phyloP scores from a whole-genome alignment of 1,140 invertebrate genomes.

The Megalopta genalis region DNA sequence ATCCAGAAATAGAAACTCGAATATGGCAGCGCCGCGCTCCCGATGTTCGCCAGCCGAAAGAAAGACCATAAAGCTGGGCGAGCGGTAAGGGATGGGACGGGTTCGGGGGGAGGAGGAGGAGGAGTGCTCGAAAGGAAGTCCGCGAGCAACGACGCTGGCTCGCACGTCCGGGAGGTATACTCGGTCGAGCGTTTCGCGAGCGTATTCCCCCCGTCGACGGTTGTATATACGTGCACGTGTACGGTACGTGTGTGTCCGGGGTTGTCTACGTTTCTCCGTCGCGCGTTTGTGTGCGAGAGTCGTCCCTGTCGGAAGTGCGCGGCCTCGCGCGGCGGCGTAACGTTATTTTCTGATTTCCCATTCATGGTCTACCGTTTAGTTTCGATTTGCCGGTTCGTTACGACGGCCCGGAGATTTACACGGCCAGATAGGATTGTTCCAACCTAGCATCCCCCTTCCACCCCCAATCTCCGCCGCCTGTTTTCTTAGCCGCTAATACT shows the following conservation, averaged over 20 bases:
- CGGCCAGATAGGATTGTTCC: conserved; percentile 75
- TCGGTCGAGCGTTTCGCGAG: conserved; percentile 41
- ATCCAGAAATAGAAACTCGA: too few relatives aligned
- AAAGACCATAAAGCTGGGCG: background rate
- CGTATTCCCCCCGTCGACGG: conserved; percentile 28
- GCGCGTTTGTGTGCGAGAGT: conserved; percentile 29
- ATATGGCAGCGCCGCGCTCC: too few relatives aligned
- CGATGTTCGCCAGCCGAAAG: too few relatives aligned
- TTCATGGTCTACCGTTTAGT: conserved; percentile 76
- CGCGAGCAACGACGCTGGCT: conserved; percentile 21
- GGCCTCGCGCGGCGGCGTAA: conserved; percentile 69
- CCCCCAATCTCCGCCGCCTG: conserved; percentile 19
- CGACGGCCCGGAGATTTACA: conserved; percentile 74
- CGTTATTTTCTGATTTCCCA: conserved; percentile 76
- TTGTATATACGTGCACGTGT: conserved; percentile 5
- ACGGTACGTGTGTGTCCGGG: too few relatives aligned
- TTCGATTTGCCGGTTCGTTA: conserved; percentile 77
- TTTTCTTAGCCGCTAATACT: conserved; percentile 12
- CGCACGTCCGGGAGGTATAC: conserved; percentile 10
- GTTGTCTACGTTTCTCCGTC: too few relatives aligned
- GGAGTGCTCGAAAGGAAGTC: background rate
- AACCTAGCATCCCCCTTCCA: conserved; percentile 53
- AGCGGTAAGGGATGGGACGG: too few relatives aligned
- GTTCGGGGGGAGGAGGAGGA: too few relatives aligned
- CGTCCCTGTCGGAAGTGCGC: conserved; percentile 70